Conservation (phyloP, 2,888 invertebrate genomes). For the Aporophyla lueneburgensis region DNA sequence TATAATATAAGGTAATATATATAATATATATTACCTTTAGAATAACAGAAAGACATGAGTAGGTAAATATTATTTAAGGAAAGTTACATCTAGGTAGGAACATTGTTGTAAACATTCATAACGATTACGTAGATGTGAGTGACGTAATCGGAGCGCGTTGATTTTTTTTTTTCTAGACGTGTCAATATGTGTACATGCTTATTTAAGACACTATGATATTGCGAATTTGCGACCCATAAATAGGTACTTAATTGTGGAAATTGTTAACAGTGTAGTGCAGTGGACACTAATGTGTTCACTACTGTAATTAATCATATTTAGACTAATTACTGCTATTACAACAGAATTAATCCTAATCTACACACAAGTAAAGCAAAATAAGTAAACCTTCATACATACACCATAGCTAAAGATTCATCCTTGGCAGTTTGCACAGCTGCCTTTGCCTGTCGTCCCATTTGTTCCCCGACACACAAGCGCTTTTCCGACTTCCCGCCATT, state of each 20-base stretch:
- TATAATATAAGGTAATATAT: too few relatives aligned
- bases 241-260: neutral
- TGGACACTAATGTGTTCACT: too few relatives aligned
- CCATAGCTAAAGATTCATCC: neutral
- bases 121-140: slow-evolving; percentile 9
- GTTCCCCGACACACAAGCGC: slow-evolving; percentile 19
- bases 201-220: neutral
- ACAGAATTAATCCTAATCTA: too few relatives aligned
- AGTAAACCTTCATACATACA: slow-evolving; percentile 4
- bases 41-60: neutral
- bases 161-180: neutral
- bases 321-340: too few relatives aligned
- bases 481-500: slow-evolving; percentile 37
- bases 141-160: neutral
- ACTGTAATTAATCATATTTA: too few relatives aligned
- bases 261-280: neutral
- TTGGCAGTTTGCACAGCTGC: slow-evolving; percentile 25
- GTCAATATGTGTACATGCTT: too few relatives aligned
- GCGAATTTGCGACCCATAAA: neutral
- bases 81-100: neutral
- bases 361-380: slow-evolving; percentile 18
- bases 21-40: too few relatives aligned
- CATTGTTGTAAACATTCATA: neutral
- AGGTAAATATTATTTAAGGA: neutral
- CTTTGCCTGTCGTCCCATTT: slow-evolving; percentile 27